Evolutionary conservation across 2,888 invertebrate species (phyloP).

Genomic region (Ophraella communa): DNA sequence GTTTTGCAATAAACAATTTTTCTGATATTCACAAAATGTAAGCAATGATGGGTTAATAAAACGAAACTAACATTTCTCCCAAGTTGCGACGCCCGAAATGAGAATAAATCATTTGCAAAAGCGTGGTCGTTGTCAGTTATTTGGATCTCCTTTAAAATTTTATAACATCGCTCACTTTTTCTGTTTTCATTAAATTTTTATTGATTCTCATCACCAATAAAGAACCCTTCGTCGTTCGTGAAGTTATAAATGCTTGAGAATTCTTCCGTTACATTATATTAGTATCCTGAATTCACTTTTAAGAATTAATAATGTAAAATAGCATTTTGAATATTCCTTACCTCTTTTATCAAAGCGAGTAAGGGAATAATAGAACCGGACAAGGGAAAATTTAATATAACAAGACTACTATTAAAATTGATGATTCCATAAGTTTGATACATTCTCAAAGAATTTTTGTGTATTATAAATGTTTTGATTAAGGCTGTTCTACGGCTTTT

Average conservation of each 20-base stretch:
- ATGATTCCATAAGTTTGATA: no score
- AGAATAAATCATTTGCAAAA: no score
- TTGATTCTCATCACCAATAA: constrained; percentile 2
- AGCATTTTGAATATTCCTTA: constrained; percentile 16
- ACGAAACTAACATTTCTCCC: background rate
- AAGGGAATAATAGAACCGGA: constrained; percentile 19
- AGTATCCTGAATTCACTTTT: constrained; percentile 28
- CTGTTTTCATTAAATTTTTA: background rate
- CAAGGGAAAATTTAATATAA: background rate
- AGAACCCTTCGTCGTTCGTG: constrained; percentile 1
- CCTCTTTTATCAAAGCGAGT: constrained; percentile 9
- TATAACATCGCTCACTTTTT: background rate
- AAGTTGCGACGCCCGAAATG: no score
- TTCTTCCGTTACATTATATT: constrained; percentile 8
- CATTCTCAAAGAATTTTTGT: background rate
- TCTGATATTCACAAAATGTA: no score
- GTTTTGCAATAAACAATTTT: no score
- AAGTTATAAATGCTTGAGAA: constrained; percentile 17
- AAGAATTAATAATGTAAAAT: constrained; percentile 32
- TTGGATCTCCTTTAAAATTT: background rate
- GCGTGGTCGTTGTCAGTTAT: no score
- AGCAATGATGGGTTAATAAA: no score
- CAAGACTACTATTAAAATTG: background rate
- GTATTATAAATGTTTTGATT: no score
- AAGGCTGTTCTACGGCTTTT: no score